Conservation (phyloP, 2,888 invertebrate species). For the Dioctria linearis region DNA sequence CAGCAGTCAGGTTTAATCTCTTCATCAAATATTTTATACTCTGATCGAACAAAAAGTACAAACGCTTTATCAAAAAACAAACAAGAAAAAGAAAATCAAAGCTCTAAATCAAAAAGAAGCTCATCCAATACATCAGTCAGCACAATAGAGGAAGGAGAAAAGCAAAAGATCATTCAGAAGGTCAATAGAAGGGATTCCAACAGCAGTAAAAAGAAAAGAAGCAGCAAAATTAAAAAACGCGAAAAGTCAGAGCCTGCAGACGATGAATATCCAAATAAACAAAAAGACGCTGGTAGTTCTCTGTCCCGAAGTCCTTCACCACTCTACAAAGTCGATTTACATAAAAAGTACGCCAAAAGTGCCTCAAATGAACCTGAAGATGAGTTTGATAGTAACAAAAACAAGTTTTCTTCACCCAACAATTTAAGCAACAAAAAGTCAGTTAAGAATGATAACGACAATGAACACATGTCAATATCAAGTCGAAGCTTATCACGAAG, state of each 20-base stretch:
- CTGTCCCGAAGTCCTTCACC: slow-evolving; percentile 68
- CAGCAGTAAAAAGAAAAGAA: slow-evolving; percentile 70
- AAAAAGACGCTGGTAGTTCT: neutral
- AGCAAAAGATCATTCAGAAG: slow-evolving; percentile 22
- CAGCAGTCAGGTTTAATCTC: slow-evolving; percentile 25
- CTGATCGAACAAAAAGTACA: slow-evolving; percentile 61
- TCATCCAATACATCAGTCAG: slow-evolving; percentile 4
- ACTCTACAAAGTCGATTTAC: slow-evolving; percentile 69
- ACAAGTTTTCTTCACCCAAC: slow-evolving; percentile 15
- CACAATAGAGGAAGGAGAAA: slow-evolving; percentile 23
- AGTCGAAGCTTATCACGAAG: slow-evolving; percentile 62
- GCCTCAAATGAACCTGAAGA: slow-evolving; percentile 66
- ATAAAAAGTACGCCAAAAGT: slow-evolving; percentile 71
- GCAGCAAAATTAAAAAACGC: slow-evolving; percentile 66
- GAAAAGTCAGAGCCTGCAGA: slow-evolving; percentile 57
- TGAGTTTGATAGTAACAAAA: slow-evolving; percentile 61
- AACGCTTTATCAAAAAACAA: slow-evolving; percentile 71
- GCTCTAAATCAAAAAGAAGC: slow-evolving; percentile 45
- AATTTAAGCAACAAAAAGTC: slow-evolving; percentile 19
- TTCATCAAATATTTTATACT: slow-evolving; percentile 37
- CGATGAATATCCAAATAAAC: slow-evolving; percentile 16
- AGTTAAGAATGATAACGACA: slow-evolving; percentile 61
- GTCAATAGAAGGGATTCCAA: slow-evolving; percentile 34
- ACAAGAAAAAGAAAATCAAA: slow-evolving; percentile 72
- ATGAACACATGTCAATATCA: slow-evolving; percentile 66